phyloP scores from a whole-genome alignment of 2,888 invertebrate species.

The Latheticus oryzae region DNA sequence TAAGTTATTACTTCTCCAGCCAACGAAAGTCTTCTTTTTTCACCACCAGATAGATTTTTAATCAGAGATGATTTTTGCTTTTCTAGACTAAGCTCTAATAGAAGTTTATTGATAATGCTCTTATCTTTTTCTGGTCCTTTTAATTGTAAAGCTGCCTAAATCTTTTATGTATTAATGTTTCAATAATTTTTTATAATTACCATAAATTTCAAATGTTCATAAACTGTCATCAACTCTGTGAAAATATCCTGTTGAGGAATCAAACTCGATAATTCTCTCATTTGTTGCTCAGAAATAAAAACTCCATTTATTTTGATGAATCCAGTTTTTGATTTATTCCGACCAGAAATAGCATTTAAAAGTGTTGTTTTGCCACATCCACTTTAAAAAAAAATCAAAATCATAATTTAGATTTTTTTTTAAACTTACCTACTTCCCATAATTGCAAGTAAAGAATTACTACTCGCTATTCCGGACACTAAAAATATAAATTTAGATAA shows the following conservation, averaged over 20 bases:
- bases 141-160: conserved; percentile 82
- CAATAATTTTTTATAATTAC: conserved; percentile 64
- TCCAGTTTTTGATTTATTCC: conserved; percentile 56
- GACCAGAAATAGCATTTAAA: conserved; percentile 78
- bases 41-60: conserved; percentile 88
- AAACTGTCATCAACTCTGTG: conserved; percentile 80
- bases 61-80: conserved; percentile 79
- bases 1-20: conserved; percentile 70
- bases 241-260: conserved; percentile 88
- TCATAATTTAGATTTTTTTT: conserved; percentile 21
- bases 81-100: conserved; percentile 77
- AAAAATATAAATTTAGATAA: conserved; percentile 55
- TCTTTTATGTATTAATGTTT: conserved; percentile 36
- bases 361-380: conserved; percentile 84
- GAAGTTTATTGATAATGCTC: conserved; percentile 68
- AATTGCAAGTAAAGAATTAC: conserved; percentile 79
- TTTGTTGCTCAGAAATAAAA: conserved; percentile 72
- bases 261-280: conserved; percentile 84
- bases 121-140: no score
- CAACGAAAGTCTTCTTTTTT: conserved; percentile 85
- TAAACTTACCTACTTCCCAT: conserved; percentile 75
- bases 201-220: conserved; percentile 89
- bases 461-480: conserved; percentile 77
- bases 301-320: conserved; percentile 62
- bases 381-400: conserved; percentile 65